Base-by-base conservation (phyloP, 1,140 invertebrate species). In the Drosophila truncata region DNA sequence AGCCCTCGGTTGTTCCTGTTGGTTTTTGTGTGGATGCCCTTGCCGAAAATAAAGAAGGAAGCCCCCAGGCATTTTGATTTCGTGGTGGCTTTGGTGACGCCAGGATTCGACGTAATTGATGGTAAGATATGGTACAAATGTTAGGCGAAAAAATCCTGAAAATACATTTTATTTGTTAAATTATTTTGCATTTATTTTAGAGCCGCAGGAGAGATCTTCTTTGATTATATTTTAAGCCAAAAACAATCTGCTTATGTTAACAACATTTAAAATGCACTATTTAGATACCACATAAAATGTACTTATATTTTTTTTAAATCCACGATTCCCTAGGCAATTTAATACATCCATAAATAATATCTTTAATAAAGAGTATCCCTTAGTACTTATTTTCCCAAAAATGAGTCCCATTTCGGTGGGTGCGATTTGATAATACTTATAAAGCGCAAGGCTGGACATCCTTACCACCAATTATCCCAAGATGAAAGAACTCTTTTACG, bases 21-120 rank as follows among this genome's bases (percentile, higher is more conserved):
- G 76, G 76, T 83, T 84, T 82, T 84, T 58, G 47, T 67, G 49
- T 50, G 66, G 72, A 72, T 72, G 65, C 65, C 66, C 72, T 80
- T 69, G 72, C 82, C 71, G 67, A 78, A 81, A 80, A 46, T 31
- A 5, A 71, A 62, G 31, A 37, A 25, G 57, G 16, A 57, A 50
- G 23, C 47, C 35, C 39, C 9, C 29, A 44, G 74, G 73, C 49
- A 66, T 59, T 61, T 42, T 31, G 70, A 31, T 54, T 62, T 58
- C 8, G 2, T 41, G 25, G 23, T n/a, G 27, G 37, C 31, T 59
- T 69, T 63, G 27, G 66, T 33, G 31, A 49, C 27, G 42, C 42
- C 42, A 59, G 47, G n/a, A 29, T 14, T 31, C 5, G 11, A 16
- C 20, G 2, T 27, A 35, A 44, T 25, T 64, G 11, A 25, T 33